Evolutionary conservation across 2,888 invertebrate species (phyloP).

Genomic region (Drosophila subquinaria): DNA sequence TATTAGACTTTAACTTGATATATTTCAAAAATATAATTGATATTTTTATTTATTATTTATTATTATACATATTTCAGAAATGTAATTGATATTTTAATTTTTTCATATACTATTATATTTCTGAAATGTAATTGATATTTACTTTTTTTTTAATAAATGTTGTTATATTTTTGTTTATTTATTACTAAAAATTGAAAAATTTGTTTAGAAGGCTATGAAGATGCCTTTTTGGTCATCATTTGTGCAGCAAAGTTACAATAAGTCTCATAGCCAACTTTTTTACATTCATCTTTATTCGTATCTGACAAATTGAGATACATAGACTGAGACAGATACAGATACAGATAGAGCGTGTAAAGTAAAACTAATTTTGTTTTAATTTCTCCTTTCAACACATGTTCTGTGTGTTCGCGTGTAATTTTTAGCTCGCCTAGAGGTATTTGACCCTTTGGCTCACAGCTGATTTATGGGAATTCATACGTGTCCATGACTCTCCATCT

Average conservation of each 20-base stretch:
- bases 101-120: too few species aligned
- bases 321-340: conserved; percentile 10
- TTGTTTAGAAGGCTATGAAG: not conserved
- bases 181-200: not conserved
- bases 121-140: too few species aligned
- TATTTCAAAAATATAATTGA: too few species aligned
- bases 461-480: conserved; percentile 81
- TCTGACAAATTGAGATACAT: conserved; percentile 17
- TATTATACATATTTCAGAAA: not conserved
- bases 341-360: conserved; percentile 56
- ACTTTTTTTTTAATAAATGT: too few species aligned
- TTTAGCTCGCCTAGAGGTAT: conserved; percentile 74
- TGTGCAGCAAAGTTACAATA: not conserved
- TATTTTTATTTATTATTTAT: not conserved
- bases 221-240: not conserved
- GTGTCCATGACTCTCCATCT: conserved; percentile 62
- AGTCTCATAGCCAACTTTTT: conserved; percentile 10
- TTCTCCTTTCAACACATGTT: conserved; percentile 78
- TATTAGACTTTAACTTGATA: not conserved
- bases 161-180: too few species aligned
- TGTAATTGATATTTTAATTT: too few species aligned
- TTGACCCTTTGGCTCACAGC: conserved; percentile 82
- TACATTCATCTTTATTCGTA: not conserved
- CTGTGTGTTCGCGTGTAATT: conserved; percentile 71
- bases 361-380: conserved; percentile 79